Evolutionary conservation across 2,888 invertebrate genomes (phyloP).

Genomic region (Drosophila nr. medialis): DNA sequence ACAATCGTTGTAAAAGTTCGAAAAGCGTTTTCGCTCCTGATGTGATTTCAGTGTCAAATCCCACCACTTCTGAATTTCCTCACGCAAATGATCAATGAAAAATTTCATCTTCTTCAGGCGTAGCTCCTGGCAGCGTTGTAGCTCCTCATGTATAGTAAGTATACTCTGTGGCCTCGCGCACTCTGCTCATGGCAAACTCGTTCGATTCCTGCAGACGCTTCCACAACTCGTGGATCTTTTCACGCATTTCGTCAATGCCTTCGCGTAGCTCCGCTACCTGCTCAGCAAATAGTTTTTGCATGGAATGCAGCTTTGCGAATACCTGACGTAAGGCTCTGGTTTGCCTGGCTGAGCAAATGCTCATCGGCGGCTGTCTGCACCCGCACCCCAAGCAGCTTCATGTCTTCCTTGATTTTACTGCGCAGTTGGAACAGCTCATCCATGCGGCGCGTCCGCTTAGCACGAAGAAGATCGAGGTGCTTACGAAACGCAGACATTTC

Average conservation of each 20-base stretch:
- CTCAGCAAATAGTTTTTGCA: no score
- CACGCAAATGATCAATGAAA: slow-evolving; percentile 86
- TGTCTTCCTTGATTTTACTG: slow-evolving; percentile 82
- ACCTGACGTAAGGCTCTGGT: no score
- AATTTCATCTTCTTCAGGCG: slow-evolving; percentile 91
- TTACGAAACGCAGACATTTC: slow-evolving; percentile 87
- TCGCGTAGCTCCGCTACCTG: no score
- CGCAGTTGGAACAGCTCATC: slow-evolving; percentile 83
- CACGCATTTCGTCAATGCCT: no score
- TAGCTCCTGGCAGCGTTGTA: slow-evolving; percentile 90
- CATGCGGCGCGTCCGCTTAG: slow-evolving; percentile 86
- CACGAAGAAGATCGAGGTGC: slow-evolving; percentile 87
- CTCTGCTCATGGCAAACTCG: slow-evolving; percentile 83
- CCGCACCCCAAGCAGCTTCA: slow-evolving; percentile 82
- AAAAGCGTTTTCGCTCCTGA: slow-evolving; percentile 87
- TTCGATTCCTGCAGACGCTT: no score
- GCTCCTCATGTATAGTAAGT: slow-evolving; percentile 87
- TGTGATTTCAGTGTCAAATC: slow-evolving; percentile 90
- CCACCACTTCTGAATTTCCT: slow-evolving; percentile 91
- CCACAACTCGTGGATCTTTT: no score
- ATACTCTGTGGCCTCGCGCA: slow-evolving; percentile 82
- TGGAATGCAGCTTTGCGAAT: no score
- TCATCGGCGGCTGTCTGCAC: slow-evolving; percentile 76
- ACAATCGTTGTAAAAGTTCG: slow-evolving; percentile 88
- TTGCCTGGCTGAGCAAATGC: slow-evolving; percentile 83